A percentile compares a stretch with the other conserved stretches of the same genome.
phyloP scores from a whole-genome alignment of 2,797 vertebrate species.

The Anguilla anguilla region DNA sequence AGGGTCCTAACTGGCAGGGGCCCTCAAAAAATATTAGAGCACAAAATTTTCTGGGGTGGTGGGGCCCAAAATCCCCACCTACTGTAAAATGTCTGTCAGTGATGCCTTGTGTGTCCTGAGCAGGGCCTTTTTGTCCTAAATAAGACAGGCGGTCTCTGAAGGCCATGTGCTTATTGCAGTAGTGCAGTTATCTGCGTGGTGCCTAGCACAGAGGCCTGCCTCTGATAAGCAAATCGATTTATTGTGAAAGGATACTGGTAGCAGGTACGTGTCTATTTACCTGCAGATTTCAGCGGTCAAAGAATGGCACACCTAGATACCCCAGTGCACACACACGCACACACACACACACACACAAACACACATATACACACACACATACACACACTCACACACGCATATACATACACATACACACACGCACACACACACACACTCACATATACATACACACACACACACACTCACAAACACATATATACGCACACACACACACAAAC shows the following conservation, averaged over 20 bases:
- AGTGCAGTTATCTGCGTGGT: neutral
- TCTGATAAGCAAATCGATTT: conserved; percentile 29
- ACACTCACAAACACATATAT: neutral
- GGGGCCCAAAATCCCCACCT: no score
- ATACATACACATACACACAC: neutral
- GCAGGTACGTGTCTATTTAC: neutral
- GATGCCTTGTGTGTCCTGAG: no score
- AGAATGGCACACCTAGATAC: neutral
- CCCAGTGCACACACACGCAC: no score
- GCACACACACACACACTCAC: neutral
- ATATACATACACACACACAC: neutral
- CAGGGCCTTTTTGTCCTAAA: no score
- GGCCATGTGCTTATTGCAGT: neutral
- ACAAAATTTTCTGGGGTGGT: no score
- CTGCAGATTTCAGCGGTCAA: neutral
- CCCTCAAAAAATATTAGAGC: no score
- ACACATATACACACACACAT: neutral
- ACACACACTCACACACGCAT: no score
- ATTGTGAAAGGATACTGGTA: conserved; percentile 7
- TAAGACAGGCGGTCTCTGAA: neutral
- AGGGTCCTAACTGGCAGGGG: no score
- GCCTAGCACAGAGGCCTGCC: conserved; percentile 9
- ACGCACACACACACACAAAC: neutral
- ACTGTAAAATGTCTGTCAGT: neutral
- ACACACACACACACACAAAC: neutral